Evolutionary conservation across 2,113 vertebrate genomes (phyloP), one percentile per base, ranked within the genome.

Genomic region (Nansenia antarctica): DNA sequence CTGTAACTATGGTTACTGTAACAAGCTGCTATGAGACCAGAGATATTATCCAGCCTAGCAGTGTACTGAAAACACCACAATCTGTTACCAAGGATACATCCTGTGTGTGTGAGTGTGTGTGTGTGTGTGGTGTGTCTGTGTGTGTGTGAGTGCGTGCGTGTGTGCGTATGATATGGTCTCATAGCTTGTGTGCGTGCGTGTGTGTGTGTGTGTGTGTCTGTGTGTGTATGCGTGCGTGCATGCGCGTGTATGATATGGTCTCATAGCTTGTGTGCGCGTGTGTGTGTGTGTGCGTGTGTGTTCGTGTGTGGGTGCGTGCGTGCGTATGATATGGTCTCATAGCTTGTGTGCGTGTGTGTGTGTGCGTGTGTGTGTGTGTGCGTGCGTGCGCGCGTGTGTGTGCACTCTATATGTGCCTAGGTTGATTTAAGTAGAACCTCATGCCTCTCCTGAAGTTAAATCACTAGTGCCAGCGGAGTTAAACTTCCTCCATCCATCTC

Each of bases 381-480:
- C 7, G 42, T 47, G 18, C 20, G 42, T 45, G 35, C n/a, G 3
- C 6, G 45, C 20, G 20, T 27, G 14, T 27, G 31, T 49, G 29
- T 24, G n/a, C n/a, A n/a, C n/a, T n/a, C n/a, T n/a, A n/a, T n/a
- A n/a, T n/a, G 49, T 35, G 62, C 42, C 22, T 35, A 39, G n/a
- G 52, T 22, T 39, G 26, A 30, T 66, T 45, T 70, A 67, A 69
- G 29, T 57, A 58, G 49, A 76, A 58, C 72, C 72, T 66, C 34
- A 72, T 61, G 72, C 49, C 30, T 53, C 35, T 34, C 35, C 18
- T 70, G 59, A 62, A 14, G 60, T 20, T 53, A 63, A 66, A 32
- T 58, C 52, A 27, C n/a, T 34, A n/a, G 31, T 65, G 49, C 15
- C 69, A 57, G 35, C 32, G 67, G 45, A n/a, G 61, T 39, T 47